These are phyloP conservation scores for Acropternis orthonyx DNA, from an alignment of 2,797 vertebrate species.

Conservation along the genomic window DNA sequence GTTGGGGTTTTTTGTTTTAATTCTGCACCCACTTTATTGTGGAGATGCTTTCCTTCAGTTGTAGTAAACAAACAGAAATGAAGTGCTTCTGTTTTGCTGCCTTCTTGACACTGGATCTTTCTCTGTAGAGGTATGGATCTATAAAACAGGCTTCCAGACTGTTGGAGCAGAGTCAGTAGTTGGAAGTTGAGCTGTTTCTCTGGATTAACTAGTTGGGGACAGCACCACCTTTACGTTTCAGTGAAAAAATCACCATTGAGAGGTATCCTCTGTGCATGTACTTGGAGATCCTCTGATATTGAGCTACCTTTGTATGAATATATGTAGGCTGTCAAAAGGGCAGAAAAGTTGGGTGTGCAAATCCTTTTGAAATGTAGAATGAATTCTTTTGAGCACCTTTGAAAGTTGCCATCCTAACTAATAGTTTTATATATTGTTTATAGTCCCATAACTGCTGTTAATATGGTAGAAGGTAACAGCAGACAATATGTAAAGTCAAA, in stretches of 20 bases:
- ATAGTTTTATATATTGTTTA: background rate
- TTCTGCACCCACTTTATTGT: background rate
- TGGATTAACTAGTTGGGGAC: background rate
- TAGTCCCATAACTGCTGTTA: background rate
- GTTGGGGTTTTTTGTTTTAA: fast-evolving
- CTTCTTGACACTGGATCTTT: background rate
- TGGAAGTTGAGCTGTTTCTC: background rate
- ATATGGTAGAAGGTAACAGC: background rate
- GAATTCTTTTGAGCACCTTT: background rate
- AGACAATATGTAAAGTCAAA: background rate
- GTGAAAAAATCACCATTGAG: background rate
- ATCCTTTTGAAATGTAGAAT: background rate
- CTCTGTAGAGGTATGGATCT: background rate
- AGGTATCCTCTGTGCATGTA: background rate
- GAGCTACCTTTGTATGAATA: background rate
- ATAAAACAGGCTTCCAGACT: background rate
- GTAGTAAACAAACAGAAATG: background rate
- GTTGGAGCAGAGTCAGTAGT: background rate
- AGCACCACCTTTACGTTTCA: background rate
- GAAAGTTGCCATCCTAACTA: background rate
- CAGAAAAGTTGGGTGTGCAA: background rate
- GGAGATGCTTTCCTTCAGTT: background rate
- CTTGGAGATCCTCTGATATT: fast-evolving
- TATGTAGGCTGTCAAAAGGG: background rate
- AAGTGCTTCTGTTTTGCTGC: background rate